These are phyloP conservation scores for Trichopria drosophilae DNA, from an alignment of 2,888 invertebrate genomes.

Conservation along the genomic window DNA sequence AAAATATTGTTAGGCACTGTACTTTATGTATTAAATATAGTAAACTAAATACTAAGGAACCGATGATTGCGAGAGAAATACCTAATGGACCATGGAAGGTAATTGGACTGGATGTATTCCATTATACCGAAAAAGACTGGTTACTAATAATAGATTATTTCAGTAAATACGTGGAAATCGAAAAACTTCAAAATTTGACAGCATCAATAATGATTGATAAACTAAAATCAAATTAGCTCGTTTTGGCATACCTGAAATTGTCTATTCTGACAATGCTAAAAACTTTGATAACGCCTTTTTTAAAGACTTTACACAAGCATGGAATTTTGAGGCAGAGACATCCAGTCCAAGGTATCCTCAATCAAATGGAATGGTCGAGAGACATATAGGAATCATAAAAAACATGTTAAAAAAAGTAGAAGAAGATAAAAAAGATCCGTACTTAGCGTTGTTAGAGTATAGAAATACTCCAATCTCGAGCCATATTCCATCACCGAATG, in stretches of 20 bases:
- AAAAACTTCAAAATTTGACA: conserved; percentile 12
- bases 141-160: conserved; percentile 33
- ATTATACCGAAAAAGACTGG: conserved; percentile 15
- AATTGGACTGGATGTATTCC: conserved; percentile 27
- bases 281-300: conserved; percentile 20
- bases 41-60: conserved; percentile 19
- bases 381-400: conserved; percentile 37
- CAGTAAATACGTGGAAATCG: conserved; percentile 30
- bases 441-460: conserved; percentile 34
- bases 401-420: conserved; percentile 35
- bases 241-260: conserved; percentile 24
- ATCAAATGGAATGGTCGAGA: conserved; percentile 23
- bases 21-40: conserved; percentile 17
- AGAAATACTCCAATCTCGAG: conserved; percentile 35
- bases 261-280: conserved; percentile 30
- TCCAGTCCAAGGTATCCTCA: conserved; percentile 15
- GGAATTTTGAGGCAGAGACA: conserved; percentile 16
- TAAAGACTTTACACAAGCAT: conserved; percentile 13
- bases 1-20: conserved; percentile 24
- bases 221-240: conserved; percentile 26
- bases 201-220: conserved; percentile 12
- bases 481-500: conserved; percentile 32
- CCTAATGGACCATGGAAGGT: conserved; percentile 28
- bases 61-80: conserved; percentile 22
- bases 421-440: conserved; percentile 26